Evolutionary conservation across 2,888 invertebrate genomes (phyloP), one percentile per base, ranked within the genome.

Genomic region (Coenonympha arcania): DNA sequence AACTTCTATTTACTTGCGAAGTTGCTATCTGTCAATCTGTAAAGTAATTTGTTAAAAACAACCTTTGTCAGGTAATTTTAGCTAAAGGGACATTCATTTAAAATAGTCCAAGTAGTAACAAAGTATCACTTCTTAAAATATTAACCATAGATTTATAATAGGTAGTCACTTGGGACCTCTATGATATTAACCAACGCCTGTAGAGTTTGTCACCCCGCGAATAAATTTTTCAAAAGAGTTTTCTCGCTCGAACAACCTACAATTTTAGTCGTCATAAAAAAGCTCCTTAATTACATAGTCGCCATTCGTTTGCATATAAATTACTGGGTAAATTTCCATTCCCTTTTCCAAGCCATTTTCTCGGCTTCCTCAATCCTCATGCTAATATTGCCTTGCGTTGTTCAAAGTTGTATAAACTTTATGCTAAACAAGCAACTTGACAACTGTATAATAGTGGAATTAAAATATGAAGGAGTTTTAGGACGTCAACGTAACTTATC

Each of bases 231-330:
- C 50, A 52, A 50, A 56, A 40, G 39, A 45, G 34, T n/a, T n/a
- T n/a, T 33, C 46, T 36, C 18, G 45, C 50, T 45, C 55, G 46
- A 47, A 50, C 49, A 54, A 51, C 49, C 52, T 56, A 49, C 52
- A 54, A 62, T 59, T 62, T 58, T 64, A 56, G 52, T 65, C 62
- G 58, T 66, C 57, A 57, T 55, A 76, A 74, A 73, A 74, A 73
- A 75, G 65, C 69, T 65, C 64, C 66, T 73, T 79, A 79, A 80
- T 81, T 79, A 76, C 72, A 63, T 59, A 71, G 66, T 66, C 64
- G 62, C 58, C 62, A 74, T 76, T 79, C 76, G 69, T 83, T 83
- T 77, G 81, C 80, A 83, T 84, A 76, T 70, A 81, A 82, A 85
- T 83, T 70, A 73, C 69, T 61, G 61, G 48, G 64, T 67, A 65